Percentiles rank a stretch among this genome's conserved stretches.
Conservation (phyloP, 1,140 invertebrate species). For the Hyles vespertilio region DNA sequence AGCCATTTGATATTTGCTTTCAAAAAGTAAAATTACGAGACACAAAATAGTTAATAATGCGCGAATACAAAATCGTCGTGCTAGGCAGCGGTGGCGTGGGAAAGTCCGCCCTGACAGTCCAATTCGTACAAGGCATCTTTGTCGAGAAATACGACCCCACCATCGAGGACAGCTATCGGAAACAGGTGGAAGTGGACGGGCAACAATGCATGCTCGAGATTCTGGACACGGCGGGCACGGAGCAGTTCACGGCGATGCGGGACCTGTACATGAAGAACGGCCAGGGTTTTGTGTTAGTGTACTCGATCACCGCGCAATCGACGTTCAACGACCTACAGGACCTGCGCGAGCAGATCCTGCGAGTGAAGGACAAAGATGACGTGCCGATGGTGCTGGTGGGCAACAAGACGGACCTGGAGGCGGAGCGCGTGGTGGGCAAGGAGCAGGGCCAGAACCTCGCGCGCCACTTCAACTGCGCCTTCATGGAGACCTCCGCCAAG, state of each 20-base stretch:
- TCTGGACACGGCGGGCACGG: constrained; percentile 99
- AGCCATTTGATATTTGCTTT: constrained; percentile 69
- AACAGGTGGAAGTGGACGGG: constrained; percentile 99
- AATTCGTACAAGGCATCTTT: constrained; percentile 99
- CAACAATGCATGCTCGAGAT: constrained; percentile 99
- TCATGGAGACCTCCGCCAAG: constrained; percentile 99
- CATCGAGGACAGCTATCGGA: constrained; percentile 98
- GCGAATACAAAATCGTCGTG: constrained; percentile 99
- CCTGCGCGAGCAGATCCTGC: constrained; percentile 98
- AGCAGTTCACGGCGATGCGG: constrained; percentile 99
- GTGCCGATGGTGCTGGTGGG: constrained; percentile 99
- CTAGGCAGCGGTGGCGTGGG: constrained; percentile 98
- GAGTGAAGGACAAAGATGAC: constrained; percentile 93
- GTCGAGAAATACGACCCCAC: constrained; percentile 99
- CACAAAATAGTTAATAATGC: constrained; percentile 82
- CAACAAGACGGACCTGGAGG: constrained; percentile 99
- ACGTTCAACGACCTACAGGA: constrained; percentile 99
- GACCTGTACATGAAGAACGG: constrained; percentile 99
- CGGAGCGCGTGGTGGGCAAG: constrained; percentile 98
- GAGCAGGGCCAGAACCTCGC: constrained; percentile 96
- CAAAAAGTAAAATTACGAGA: constrained; percentile 48
- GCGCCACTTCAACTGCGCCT: constrained; percentile 96
- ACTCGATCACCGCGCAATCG: constrained; percentile 99
- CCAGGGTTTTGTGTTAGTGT: constrained; percentile 99
- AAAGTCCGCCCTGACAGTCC: constrained; percentile 97